These are phyloP conservation scores for Sebastes taczanowskii DNA, from an alignment of 2,797 vertebrate species.

Conservation along the genomic window DNA sequence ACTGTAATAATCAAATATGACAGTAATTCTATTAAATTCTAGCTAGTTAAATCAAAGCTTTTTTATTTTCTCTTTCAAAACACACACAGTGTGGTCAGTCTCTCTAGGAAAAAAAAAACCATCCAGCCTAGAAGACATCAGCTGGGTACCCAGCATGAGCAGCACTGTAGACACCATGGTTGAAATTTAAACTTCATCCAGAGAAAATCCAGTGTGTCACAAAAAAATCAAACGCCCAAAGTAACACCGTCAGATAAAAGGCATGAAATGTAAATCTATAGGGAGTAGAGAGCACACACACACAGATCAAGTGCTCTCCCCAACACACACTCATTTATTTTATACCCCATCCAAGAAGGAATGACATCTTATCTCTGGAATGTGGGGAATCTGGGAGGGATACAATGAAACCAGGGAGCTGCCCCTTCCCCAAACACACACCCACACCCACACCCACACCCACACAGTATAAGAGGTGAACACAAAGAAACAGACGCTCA, in stretches of 20 bases:
- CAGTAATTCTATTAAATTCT: background rate
- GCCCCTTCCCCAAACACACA: slow-evolving; percentile 36
- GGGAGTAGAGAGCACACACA: background rate
- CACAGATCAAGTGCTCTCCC: background rate
- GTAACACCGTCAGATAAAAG: background rate
- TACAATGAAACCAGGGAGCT: slow-evolving; percentile 57
- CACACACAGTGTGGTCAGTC: background rate
- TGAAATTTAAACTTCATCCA: background rate
- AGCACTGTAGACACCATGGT: background rate
- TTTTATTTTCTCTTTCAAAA: background rate
- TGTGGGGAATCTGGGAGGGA: slow-evolving; percentile 64
- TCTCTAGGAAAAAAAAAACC: background rate
- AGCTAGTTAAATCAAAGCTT: no score
- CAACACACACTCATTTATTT: background rate
- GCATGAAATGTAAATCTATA: background rate
- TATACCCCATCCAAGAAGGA: slow-evolving; percentile 13
- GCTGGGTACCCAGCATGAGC: background rate
- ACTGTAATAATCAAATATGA: background rate
- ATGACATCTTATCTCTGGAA: slow-evolving; percentile 75
- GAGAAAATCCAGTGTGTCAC: background rate
- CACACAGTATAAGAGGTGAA: slow-evolving; percentile 33
- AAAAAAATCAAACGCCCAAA: background rate
- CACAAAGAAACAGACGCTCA: slow-evolving; percentile 56
- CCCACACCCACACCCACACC: slow-evolving; percentile 11
- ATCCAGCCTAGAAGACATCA: background rate